Evolutionary conservation across 2,888 invertebrate species (phyloP), one percentile per base, ranked within the genome.

Genomic region (Himalopsyche tibetana): DNA sequence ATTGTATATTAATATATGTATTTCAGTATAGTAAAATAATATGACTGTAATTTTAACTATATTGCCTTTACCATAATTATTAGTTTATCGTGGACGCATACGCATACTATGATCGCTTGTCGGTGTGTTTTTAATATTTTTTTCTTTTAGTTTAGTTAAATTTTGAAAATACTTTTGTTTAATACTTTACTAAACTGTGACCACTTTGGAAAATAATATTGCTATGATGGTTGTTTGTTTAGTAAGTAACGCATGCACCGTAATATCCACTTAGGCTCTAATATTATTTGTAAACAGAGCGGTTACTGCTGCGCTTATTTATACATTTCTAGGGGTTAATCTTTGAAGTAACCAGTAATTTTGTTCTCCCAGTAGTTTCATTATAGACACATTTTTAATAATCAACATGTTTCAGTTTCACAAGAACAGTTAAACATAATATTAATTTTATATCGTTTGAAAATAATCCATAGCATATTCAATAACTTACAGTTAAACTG

Each of bases 1-100:
- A 51, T 51, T 74, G 36, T 63, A 63, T 63, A 19, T 63, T 63
- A 19, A 63, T 74, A 38, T 74, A 74, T 74, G 36, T 74, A 36
- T 74, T 74, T 74, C 11, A 74, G 74, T 74, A 36, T 74, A 74
- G 74, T 74, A 19, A 28, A 74, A 74, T 74, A 74, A 74, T 74
- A 36, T 74, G 74, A 74, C 74, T 38, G 74, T 74, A 74, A 74
- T 74, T 74, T 74, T 38, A 74, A 74, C 74, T 74, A 74, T 74
- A 74, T 74, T 36, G 74, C 74, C 74, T 36, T 36, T 36, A 63
- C 19, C 6, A 19, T 28, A 38, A 74, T 74, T 74, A 36, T 74
- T 74, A 74, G 74, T 74, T 28, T 36, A 74, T 74, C 74, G 74
- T 74, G 74, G 74, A 74, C 74, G 74, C 36, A 74, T 74, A 74